Conservation (phyloP, 2,113 vertebrate species). For the Chionomys nivalis region DNA sequence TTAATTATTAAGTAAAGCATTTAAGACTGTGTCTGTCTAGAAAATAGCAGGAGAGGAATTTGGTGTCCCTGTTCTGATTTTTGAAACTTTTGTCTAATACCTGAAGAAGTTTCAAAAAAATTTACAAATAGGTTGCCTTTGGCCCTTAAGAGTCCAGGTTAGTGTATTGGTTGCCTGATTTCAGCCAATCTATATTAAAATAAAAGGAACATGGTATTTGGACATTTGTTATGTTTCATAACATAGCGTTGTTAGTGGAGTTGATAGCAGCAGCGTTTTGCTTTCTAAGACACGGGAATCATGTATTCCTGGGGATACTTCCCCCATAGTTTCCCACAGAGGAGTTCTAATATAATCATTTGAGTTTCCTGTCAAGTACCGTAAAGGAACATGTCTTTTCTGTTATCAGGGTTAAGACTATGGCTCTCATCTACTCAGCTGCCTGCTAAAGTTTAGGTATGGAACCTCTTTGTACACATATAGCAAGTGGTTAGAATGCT, state of each 20-base stretch:
- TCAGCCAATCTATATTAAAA: neutral
- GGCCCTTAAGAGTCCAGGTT: neutral
- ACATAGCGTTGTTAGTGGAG: too few species aligned
- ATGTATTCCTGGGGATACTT: neutral
- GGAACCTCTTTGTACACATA: neutral
- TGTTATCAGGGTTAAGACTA: neutral
- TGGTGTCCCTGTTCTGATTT: neutral
- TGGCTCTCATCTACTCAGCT: neutral
- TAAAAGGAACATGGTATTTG: neutral
- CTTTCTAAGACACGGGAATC: neutral
- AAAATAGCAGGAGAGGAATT: neutral
- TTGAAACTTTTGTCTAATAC: neutral
- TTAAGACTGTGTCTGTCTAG: neutral
- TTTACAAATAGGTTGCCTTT: neutral
- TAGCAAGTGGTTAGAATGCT: neutral
- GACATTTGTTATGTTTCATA: neutral
- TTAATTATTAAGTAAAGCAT: neutral
- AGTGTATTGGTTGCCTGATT: neutral
- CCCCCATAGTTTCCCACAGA: neutral
- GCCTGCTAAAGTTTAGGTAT: neutral
- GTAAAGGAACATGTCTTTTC: neutral
- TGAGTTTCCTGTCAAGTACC: neutral
- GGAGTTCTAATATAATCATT: neutral
- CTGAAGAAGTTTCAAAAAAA: neutral
- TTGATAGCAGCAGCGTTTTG: neutral